phyloP scores from a whole-genome alignment of 1,140 invertebrate genomes.

The Dufourea novaeangliae region DNA sequence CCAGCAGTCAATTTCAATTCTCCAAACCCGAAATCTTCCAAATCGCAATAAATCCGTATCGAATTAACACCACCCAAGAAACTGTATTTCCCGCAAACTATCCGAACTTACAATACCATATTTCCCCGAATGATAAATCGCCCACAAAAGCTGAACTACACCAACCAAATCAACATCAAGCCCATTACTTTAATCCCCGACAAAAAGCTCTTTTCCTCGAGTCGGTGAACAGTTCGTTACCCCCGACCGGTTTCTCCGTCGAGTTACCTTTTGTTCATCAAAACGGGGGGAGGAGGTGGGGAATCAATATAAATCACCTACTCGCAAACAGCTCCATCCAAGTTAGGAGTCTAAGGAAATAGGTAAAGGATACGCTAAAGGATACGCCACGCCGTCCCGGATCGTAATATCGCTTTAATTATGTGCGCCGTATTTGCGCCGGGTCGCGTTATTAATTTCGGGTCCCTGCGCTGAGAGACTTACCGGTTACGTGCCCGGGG shows the following conservation, averaged over 20 bases:
- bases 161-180: background rate
- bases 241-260: background rate
- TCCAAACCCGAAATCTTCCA: too few relatives aligned
- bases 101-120: too few relatives aligned
- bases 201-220: background rate
- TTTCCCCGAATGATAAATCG: too few relatives aligned
- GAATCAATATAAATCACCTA: conserved; percentile 20
- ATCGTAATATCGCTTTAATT: conserved; percentile 77
- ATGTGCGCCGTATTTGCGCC: conserved; percentile 73
- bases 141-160: background rate
- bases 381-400: conserved; percentile 54
- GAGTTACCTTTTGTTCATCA: background rate
- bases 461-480: conserved; percentile 69
- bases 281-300: too few relatives aligned
- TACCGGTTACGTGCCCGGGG: conserved; percentile 68
- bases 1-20: too few relatives aligned
- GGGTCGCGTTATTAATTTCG: conserved; percentile 76
- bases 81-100: too few relatives aligned
- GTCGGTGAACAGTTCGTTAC: background rate
- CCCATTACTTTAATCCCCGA: background rate
- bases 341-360: conserved; percentile 8
- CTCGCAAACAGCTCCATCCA: conserved; percentile 17
- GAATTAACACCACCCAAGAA: too few relatives aligned
- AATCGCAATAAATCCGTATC: too few relatives aligned
- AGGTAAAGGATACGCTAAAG: conserved; percentile 59